Evolutionary conservation across 2,888 invertebrate genomes (phyloP).

Genomic region (Spilosoma lubricipeda): DNA sequence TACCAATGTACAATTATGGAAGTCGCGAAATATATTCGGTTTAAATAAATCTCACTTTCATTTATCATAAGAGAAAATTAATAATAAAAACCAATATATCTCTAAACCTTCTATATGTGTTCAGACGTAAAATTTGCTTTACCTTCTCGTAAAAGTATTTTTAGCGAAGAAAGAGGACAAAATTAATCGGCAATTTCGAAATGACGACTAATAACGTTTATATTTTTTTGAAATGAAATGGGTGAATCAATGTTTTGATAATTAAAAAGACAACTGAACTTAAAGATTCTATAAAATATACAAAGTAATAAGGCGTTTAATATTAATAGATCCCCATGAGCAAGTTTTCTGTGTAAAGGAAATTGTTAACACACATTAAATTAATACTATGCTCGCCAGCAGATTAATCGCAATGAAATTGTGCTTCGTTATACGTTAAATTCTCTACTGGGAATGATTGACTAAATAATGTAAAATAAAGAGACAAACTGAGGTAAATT

Average conservation of each 20-base stretch:
- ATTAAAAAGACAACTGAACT: neutral
- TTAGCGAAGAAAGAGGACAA: constrained; percentile 28
- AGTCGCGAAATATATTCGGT: too few relatives aligned
- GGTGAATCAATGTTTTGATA: neutral
- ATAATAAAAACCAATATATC: too few relatives aligned
- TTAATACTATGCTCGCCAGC: neutral
- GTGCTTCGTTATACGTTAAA: neutral
- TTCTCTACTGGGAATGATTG: neutral
- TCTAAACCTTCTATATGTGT: constrained; percentile 37
- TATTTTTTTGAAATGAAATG: neutral
- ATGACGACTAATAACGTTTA: constrained; percentile 19
- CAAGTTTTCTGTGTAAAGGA: neutral
- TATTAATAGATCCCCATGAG: neutral
- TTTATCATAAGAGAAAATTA: too few relatives aligned
- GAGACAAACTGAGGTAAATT: neutral
- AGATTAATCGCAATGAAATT: neutral
- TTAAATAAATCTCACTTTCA: too few relatives aligned
- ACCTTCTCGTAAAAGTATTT: constrained; percentile 33
- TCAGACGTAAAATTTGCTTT: constrained; percentile 31
- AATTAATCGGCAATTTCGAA: constrained; percentile 27
- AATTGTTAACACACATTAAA: neutral
- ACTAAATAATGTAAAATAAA: neutral
- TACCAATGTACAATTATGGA: too few relatives aligned
- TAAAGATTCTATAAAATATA: neutral
- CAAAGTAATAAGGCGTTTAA: neutral